Evolutionary conservation across 92 coral and sea anemone genomes (phyloP).

Genomic region (Actinernus sp.): DNA sequence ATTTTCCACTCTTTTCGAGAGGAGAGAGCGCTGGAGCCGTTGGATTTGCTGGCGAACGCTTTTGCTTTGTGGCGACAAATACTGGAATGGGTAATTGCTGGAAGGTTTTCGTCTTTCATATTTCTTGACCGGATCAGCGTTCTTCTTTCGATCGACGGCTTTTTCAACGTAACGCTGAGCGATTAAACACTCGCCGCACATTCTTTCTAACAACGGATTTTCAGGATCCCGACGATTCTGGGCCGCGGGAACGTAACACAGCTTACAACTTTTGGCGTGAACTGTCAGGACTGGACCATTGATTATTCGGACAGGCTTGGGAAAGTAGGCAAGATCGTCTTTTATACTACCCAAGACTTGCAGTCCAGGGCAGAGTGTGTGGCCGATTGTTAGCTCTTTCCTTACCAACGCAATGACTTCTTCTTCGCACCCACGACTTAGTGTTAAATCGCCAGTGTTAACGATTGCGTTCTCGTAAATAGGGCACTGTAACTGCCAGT

Average conservation of each 20-base stretch:
- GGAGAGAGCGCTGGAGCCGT: neutral
- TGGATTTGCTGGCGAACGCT: neutral
- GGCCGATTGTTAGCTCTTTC: neutral
- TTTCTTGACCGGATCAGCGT: neutral
- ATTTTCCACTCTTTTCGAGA: neutral
- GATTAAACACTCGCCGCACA: constrained; percentile 2
- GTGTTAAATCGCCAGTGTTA: neutral
- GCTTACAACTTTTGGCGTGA: neutral
- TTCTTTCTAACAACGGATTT: neutral
- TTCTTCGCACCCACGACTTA: neutral
- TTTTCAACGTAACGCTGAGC: neutral
- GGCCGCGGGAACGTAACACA: neutral
- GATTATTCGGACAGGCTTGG: neutral
- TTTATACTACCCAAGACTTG: neutral
- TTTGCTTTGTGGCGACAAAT: neutral
- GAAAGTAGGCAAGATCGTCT: neutral
- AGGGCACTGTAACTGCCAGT: neutral
- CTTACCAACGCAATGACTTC: neutral
- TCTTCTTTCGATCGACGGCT: neutral
- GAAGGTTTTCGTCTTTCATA: constrained; percentile 1
- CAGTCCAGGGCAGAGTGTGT: neutral
- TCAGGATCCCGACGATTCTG: neutral
- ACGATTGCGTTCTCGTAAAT: neutral
- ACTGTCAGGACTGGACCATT: neutral
- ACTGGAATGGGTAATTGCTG: neutral